These are phyloP conservation scores for Semicossyphus pulcher DNA, from an alignment of 2,113 vertebrate species.

Conservation along the genomic window DNA sequence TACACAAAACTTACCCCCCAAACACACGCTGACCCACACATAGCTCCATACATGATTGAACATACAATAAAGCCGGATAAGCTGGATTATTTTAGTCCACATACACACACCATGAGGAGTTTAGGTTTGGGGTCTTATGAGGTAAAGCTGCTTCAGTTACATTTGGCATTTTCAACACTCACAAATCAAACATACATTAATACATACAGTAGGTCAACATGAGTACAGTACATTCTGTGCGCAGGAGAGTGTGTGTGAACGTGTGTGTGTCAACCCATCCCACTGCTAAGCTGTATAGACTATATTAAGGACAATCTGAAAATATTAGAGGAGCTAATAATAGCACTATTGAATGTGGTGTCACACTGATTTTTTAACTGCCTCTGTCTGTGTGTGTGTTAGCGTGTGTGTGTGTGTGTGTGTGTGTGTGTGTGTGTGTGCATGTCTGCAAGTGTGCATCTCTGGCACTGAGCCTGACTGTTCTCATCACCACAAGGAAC, in stretches of 20 bases:
- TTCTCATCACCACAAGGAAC: conserved; percentile 86
- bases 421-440: conserved; percentile 12
- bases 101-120: conserved; percentile 2
- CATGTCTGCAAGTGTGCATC: conserved; percentile 54
- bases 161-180: conserved; percentile 36
- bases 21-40: conserved; percentile 24
- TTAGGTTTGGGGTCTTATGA: conserved; percentile 15
- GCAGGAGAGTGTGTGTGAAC: conserved; percentile 11
- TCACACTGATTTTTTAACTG: conserved; percentile 19
- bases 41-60: conserved; percentile 9
- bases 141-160: conserved; percentile 37
- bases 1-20: conserved; percentile 4
- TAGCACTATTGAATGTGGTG: conserved; percentile 48
- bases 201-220: conserved; percentile 39
- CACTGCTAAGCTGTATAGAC: conserved; percentile 6
- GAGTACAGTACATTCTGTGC: conserved; percentile 19
- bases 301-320: conserved; percentile 41
- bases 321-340: conserved; percentile 60
- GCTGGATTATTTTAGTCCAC: neutral
- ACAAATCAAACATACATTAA: conserved; percentile 32
- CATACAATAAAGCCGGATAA: neutral
- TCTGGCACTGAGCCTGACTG: conserved; percentile 82
- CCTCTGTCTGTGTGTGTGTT: neutral
- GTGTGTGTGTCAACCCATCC: conserved; percentile 6
- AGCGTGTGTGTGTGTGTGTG: conserved; percentile 9